Base-by-base conservation (phyloP, 1,140 invertebrate genomes). In the Mercenaria mercenaria region DNA sequence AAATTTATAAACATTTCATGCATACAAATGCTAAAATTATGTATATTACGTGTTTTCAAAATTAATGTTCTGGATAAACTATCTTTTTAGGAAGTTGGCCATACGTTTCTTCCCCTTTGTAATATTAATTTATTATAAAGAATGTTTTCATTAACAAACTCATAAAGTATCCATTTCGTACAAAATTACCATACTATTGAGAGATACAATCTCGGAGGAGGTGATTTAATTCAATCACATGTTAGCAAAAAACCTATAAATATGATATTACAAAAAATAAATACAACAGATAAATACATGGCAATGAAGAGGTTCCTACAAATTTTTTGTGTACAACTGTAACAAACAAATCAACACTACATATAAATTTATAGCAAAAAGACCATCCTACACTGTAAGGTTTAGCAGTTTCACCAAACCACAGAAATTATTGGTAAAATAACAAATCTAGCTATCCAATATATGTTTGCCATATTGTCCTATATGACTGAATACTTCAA, bases 1-100 rank as follows among this genome's bases (percentile, higher is more conserved):
- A 77, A 39, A 1, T 23, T 74, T 41, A 20, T 74, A 23, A 76
- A 76, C 37, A 50, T 26, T n/a, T 76, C 20, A 29, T 41, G 76
- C 76, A 52, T 79, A 79, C 34, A 79, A 79, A 79, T 79, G 76
- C 37, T 4, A 29, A 79, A 79, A 79, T 79, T 79, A 79, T 79
- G 76, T 56, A 79, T 79, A 79, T 79, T 79, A 37, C 32, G 34
- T 6, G 10, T 32, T 18, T 37, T 52, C 34, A 79, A 79, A 79
- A 13, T 79, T 79, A 79, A 79, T 79, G 76, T 29, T 10, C 11
- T 39, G 37, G 20, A 34, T 56, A 79, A 79, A 52, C 32, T 59
- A 37, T 52, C 47, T 79, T 37, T 59, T 59, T 34, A 79, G 76
- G 76, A 79, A 79, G 50, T 41, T 79, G 4, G 18, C 4, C 50